A percentile compares a stretch with the other conserved stretches of the same genome.
Conservation (phyloP, 1,140 invertebrate species). For the Adelges cooleyi region DNA sequence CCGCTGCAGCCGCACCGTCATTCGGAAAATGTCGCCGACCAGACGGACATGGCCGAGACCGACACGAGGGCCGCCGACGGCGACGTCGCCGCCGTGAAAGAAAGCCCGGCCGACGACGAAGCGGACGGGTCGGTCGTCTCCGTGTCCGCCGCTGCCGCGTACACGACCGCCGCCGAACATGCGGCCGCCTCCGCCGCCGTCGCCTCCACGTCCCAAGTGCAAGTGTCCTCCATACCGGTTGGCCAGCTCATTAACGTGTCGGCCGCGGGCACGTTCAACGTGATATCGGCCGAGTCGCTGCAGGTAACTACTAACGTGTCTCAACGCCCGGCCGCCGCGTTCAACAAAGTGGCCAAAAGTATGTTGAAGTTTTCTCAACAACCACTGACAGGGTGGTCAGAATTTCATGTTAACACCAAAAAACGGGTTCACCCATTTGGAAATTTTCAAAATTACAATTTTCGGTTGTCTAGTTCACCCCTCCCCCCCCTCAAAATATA, state of each 20-base stretch:
- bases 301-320: too few species aligned
- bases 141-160: conserved; percentile 34
- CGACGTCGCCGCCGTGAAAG: conserved; percentile 39
- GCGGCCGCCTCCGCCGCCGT: conserved; percentile 37
- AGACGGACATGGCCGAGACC: conserved; percentile 51
- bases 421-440: too few species aligned
- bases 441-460: too few species aligned
- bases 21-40: conserved; percentile 54
- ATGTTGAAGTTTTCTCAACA: too few species aligned
- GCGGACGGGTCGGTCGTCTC: conserved; percentile 46
- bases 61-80: conserved; percentile 48
- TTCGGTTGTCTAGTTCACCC: too few species aligned
- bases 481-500: too few species aligned
- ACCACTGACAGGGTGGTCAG: too few species aligned
- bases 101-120: conserved; percentile 31
- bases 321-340: neutral
- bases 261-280: conserved; percentile 62
- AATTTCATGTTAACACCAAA: too few species aligned
- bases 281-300: conserved; percentile 69
- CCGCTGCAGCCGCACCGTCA: conserved; percentile 38
- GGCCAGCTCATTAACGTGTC: conserved; percentile 60
- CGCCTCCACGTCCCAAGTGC: conserved; percentile 43
- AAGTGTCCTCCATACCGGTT: conserved; percentile 62
- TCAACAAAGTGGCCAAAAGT: too few species aligned
- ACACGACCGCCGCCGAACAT: conserved; percentile 30